A percentile compares a stretch with the other conserved stretches of the same genome.
These are phyloP conservation scores for Rugalucina vietnamica DNA, from an alignment of 2,888 invertebrate species.

Conservation along the genomic window DNA sequence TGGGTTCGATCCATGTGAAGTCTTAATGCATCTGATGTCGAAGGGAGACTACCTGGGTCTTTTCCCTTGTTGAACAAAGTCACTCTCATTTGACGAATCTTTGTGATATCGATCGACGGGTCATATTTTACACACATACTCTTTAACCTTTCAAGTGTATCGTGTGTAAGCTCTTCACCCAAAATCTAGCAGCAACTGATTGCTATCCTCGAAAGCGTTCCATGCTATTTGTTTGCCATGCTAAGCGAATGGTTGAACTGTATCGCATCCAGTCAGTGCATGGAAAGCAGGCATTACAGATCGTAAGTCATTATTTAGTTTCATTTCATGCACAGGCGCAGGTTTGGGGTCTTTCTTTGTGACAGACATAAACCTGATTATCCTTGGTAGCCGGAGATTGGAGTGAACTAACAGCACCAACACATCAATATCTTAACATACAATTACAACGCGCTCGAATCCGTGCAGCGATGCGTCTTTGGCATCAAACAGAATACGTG, in stretches of 20 bases:
- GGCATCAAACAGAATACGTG: neutral
- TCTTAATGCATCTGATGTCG: neutral
- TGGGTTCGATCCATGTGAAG: neutral
- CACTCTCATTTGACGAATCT: neutral
- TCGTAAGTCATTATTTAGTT: neutral
- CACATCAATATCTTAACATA: neutral
- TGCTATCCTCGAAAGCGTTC: neutral
- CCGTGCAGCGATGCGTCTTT: neutral
- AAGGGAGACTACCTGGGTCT: neutral
- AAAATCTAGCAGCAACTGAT: neutral
- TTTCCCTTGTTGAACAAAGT: neutral
- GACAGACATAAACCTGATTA: neutral
- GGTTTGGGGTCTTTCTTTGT: neutral
- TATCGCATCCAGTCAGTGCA: neutral
- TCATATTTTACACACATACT: too few relatives aligned
- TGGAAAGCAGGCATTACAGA: slow-evolving; percentile 8
- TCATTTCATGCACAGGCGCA: neutral
- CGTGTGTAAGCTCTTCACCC: too few relatives aligned
- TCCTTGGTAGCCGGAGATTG: neutral
- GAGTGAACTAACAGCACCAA: neutral
- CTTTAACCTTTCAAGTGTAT: too few relatives aligned
- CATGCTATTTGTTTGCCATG: too few relatives aligned
- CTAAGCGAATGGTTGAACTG: neutral
- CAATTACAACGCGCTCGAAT: neutral
- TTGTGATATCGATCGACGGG: neutral